Percentiles rank a stretch among this genome's conserved stretches.
Conservation (phyloP, 2,113 vertebrate genomes). For the Alouatta palliata region DNA sequence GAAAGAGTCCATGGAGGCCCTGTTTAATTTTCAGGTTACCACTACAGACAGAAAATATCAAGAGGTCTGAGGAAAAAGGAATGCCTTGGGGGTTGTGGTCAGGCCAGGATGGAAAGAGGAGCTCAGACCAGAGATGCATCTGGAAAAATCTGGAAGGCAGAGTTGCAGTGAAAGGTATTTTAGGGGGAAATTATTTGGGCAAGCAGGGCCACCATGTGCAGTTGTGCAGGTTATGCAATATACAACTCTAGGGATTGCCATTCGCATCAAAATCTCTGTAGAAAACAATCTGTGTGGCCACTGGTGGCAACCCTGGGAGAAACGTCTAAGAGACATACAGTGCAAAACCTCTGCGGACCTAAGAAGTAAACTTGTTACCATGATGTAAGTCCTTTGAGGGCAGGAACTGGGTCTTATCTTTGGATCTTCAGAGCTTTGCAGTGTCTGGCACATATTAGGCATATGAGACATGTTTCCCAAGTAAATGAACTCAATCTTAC, state of each 20-base stretch:
- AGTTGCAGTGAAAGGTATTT: background rate
- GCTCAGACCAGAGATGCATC: conserved; percentile 16
- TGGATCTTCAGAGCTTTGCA: background rate
- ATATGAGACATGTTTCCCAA: background rate
- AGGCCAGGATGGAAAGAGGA: background rate
- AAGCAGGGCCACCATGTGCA: background rate
- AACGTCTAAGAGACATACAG: background rate
- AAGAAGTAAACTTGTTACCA: background rate
- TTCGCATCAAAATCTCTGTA: background rate
- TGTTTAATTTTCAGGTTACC: conserved; percentile 50
- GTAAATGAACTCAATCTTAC: background rate
- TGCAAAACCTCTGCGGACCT: background rate
- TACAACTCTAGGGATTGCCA: background rate
- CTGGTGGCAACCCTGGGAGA: background rate
- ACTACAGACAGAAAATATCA: background rate
- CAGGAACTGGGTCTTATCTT: conserved; percentile 8
- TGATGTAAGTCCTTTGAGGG: background rate
- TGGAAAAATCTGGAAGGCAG: background rate
- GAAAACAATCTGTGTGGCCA: background rate
- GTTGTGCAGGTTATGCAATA: background rate
- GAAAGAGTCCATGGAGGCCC: background rate
- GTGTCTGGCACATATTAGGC: background rate
- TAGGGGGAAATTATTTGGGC: background rate
- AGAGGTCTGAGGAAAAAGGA: background rate
- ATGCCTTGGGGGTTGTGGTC: background rate